These are phyloP conservation scores for Periparus ater DNA, from an alignment of 2,797 vertebrate species.

Conservation along the genomic window DNA sequence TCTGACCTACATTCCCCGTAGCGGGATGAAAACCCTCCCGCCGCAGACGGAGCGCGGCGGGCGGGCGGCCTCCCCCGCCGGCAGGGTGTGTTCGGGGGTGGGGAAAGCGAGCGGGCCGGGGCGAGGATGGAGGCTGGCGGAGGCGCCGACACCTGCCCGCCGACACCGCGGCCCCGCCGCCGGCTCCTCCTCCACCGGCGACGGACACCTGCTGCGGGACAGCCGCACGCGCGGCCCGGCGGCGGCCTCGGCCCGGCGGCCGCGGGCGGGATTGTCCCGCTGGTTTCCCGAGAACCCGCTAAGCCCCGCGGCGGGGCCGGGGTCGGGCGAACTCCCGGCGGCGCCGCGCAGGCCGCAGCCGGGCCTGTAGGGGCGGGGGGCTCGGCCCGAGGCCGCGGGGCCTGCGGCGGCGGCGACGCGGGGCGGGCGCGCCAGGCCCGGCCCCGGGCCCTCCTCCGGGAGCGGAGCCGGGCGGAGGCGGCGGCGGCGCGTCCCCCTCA, in stretches of 20 bases:
- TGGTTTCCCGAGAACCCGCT: background rate
- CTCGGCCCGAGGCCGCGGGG: slow-evolving; percentile 39
- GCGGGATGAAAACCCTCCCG: slow-evolving; percentile 1
- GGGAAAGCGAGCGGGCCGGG: slow-evolving; percentile 12
- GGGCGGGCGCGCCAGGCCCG: background rate
- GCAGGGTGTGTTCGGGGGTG: slow-evolving; percentile 46
- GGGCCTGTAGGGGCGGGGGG: background rate
- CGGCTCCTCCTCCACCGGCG: slow-evolving; percentile 5
- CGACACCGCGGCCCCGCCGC: background rate
- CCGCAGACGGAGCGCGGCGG: background rate
- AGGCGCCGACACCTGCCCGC: slow-evolving; percentile 26
- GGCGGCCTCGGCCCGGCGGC: background rate
- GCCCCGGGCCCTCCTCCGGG: background rate
- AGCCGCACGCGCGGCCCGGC: background rate
- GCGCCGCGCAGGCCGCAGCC: background rate
- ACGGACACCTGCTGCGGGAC: slow-evolving; percentile 44
- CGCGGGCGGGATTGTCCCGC: background rate
- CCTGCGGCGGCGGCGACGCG: background rate
- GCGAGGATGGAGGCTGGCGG: background rate
- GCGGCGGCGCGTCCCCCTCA: background rate
- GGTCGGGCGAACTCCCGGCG: background rate
- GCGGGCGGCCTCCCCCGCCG: background rate
- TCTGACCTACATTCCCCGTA: slow-evolving; percentile 26
- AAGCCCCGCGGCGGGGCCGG: background rate
- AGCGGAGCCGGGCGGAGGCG: background rate